Evolutionary conservation across 2,113 vertebrate genomes (phyloP).

Genomic region (Melanostigma gelatinosum): DNA sequence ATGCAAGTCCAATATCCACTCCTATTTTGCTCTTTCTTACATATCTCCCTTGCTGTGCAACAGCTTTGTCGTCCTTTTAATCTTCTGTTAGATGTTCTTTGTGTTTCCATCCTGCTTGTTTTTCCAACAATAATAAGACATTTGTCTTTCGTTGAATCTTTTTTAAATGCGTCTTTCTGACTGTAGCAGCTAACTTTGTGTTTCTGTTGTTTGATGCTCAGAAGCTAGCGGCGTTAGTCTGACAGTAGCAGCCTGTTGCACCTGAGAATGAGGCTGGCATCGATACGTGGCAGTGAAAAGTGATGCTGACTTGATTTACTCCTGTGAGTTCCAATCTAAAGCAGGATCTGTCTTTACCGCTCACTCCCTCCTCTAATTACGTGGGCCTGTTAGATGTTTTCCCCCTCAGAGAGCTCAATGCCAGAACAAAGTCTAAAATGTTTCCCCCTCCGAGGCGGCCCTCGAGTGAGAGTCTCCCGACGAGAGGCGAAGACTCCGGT

Average conservation of each 20-base stretch:
- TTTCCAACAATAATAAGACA: no score
- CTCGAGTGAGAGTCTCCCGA: conserved; percentile 67
- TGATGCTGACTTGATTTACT: conserved; percentile 56
- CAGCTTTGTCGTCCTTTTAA: no score
- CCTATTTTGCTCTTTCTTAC: no score
- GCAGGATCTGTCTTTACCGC: conserved; percentile 64
- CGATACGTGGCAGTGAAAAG: conserved; percentile 57
- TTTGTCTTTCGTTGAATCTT: no score
- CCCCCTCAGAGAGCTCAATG: conserved; percentile 72
- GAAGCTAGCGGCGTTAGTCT: background rate
- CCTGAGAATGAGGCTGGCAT: no score
- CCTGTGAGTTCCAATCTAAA: conserved; percentile 59
- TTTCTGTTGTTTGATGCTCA: no score
- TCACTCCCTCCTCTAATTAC: conserved; percentile 73
- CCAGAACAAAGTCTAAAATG: conserved; percentile 73
- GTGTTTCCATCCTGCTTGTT: no score
- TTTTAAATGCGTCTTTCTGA: no score
- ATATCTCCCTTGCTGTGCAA: no score
- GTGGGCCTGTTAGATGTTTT: conserved; percentile 66
- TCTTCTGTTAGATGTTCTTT: no score
- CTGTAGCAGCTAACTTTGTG: no score
- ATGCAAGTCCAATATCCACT: background rate
- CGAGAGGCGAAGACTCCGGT: conserved; percentile 58
- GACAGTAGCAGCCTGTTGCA: no score
- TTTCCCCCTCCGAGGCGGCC: conserved; percentile 68